Base-by-base conservation (phyloP, 2,113 vertebrate species). In the Penelope pileata region DNA sequence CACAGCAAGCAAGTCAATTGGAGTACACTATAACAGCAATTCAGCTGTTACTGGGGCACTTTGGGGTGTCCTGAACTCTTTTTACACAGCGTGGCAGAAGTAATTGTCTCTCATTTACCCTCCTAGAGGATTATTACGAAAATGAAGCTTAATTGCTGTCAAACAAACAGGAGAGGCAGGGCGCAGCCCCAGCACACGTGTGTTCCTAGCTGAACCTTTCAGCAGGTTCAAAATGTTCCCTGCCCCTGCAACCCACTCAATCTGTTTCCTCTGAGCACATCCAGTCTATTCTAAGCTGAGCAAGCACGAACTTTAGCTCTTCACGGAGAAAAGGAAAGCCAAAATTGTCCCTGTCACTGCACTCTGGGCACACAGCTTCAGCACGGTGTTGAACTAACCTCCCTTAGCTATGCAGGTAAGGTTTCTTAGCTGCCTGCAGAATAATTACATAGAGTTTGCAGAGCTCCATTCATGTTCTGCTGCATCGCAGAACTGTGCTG, bases 171-270 rank as follows among this genome's bases (percentile, higher is more conserved):
- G 54, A 16, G 47, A 58, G 26, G 63, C 48, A 69, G 76, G 40
- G 43, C 30, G 84, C 62, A 53, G 50, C 10, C 58, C 9, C 36
- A 15, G 26, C 47, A 50, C 26, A 3, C 2, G 16, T 30, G 10
- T 48, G 62, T 83, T 64, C 78, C 58, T 45, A 27, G 32, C 10
- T 60, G 67, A 75, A 48, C 45, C 74, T 87, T 91, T 38, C 62
- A 73, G 48, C 40, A 50, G 59, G 92, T 95, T 94, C 95, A 77
- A 80, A 80, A 73, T n/a, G 82, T 94, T 95, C 95, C 53, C 75
- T 87, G 73, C 47, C 56, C 76, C 77, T 68, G 90, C 21, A 83
- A 74, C 75, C 70, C 72, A 58, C 45, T 16, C n/a, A 59, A 29
- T 90, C 48, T 67, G 43, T 87, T 90, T 95, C 40, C 62, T 22